Evolutionary conservation across 2,888 invertebrate genomes (phyloP), one percentile per base, ranked within the genome.

Genomic region (Drosophila recens): DNA sequence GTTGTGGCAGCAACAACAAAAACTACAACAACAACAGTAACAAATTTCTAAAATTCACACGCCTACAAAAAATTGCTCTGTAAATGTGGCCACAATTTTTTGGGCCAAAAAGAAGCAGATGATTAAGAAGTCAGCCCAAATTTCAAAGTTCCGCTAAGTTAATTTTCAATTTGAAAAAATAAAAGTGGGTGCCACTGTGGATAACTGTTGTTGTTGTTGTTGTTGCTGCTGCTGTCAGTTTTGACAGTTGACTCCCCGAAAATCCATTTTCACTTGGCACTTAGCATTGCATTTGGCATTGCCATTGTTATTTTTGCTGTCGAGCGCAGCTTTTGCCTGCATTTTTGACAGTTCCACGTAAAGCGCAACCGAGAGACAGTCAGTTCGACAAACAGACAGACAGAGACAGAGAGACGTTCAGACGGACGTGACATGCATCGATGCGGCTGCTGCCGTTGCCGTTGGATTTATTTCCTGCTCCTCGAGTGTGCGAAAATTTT

Each of bases 271-370:
- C 86, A 86, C 88, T 86, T 89, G 86, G 80, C 86, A 87, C 87
- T 89, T 86, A 75, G 78, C 89, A 73, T 77, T 86, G 81, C 74
- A 72, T 51, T 51, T 79, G 75, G 57, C 67, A 57, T 53, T 59
- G 53, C 34, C 58, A 49, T 56, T 75, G 77, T 57, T 58, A 40
- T 56, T 42, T 3, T 34, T 75, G 74, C 49, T 17, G 68, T 67
- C 68, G 79, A 79, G 76, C 79, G 59, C 79, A 77, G 76, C 75
- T 83, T 73, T 74, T 80, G 83, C 79, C 57, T 86, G 88, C 82
- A 80, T 80, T 85, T 85, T 88, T 87, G 90, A 87, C 89, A 85
- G 89, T 86, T 86, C 87, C 89, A 89, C 88, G 88, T 89, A 87
- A 89, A 81, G 76, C 46, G 85, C 80, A 61, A 68, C 80, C 23